Conservation (phyloP, 2,888 invertebrate genomes). For the Folsomia manolachei region DNA sequence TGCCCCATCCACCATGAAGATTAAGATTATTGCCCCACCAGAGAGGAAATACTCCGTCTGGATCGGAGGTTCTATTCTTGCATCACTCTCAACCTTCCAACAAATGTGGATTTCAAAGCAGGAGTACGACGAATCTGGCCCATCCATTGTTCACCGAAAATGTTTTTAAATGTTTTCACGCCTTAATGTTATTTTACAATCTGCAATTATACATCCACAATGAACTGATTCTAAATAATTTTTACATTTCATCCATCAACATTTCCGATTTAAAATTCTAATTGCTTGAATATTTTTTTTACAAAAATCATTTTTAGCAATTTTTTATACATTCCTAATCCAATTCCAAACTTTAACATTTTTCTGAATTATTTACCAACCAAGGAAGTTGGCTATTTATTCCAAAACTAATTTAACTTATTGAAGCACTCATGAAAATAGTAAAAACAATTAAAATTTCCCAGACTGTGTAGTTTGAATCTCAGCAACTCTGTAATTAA, state of each 20-base stretch:
- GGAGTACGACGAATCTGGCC: conserved; percentile 46
- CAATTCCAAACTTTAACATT: neutral
- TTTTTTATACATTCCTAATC: neutral
- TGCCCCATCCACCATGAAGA: conserved; percentile 19
- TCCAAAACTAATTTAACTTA: neutral
- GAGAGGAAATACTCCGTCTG: conserved; percentile 50
- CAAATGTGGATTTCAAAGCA: conserved; percentile 48
- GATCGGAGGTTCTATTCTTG: conserved; percentile 49
- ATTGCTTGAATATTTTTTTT: no score
- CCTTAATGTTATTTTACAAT: no score
- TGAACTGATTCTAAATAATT: no score
- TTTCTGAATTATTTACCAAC: no score
- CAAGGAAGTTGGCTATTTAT: conserved; percentile 1
- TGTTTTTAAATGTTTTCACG: neutral
- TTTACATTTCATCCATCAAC: no score
- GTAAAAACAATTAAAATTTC: neutral
- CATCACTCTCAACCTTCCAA: conserved; percentile 48
- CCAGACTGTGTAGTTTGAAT: no score
- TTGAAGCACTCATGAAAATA: neutral
- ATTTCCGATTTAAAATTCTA: neutral
- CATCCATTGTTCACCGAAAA: conserved; percentile 43
- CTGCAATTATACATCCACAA: no score
- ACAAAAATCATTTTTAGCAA: no score
- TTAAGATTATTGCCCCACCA: conserved; percentile 47
- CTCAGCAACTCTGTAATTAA: no score